phyloP scores from a whole-genome alignment of 2,797 vertebrate genomes.

The Todus mexicanus region DNA sequence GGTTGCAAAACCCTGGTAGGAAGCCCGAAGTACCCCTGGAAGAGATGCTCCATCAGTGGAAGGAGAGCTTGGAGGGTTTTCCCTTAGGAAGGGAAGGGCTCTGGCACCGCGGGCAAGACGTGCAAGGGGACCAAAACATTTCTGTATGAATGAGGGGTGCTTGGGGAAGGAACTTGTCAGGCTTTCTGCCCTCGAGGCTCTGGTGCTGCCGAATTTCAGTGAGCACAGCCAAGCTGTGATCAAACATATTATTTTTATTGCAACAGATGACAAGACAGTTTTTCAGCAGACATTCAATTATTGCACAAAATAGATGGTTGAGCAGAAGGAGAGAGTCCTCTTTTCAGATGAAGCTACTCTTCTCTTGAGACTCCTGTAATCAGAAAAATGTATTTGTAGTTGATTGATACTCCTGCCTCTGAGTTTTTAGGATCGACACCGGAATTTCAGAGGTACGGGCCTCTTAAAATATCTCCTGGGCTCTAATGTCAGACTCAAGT shows the following conservation, averaged over 20 bases:
- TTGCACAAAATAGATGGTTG: neutral
- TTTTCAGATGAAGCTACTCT: conserved; percentile 1
- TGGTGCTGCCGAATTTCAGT: neutral
- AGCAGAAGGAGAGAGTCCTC: neutral
- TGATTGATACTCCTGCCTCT: neutral
- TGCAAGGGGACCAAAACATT: neutral
- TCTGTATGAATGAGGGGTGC: neutral
- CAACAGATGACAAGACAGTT: neutral
- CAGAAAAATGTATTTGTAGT: neutral
- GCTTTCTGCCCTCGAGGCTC: neutral
- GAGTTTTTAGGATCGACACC: neutral
- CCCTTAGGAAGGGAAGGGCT: neutral
- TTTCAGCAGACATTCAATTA: conserved; percentile 29
- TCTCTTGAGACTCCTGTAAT: neutral
- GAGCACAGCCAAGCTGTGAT: neutral
- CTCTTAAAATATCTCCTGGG: neutral
- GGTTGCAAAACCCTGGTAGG: neutral
- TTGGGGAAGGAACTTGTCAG: neutral
- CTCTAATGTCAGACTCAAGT: neutral
- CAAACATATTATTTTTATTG: neutral
- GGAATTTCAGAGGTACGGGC: neutral
- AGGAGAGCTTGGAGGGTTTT: neutral
- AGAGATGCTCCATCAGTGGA: neutral
- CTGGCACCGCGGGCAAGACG: neutral
- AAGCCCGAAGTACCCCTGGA: neutral